Conservation (phyloP, 2,797 vertebrate species). For the Danionella dracula region DNA sequence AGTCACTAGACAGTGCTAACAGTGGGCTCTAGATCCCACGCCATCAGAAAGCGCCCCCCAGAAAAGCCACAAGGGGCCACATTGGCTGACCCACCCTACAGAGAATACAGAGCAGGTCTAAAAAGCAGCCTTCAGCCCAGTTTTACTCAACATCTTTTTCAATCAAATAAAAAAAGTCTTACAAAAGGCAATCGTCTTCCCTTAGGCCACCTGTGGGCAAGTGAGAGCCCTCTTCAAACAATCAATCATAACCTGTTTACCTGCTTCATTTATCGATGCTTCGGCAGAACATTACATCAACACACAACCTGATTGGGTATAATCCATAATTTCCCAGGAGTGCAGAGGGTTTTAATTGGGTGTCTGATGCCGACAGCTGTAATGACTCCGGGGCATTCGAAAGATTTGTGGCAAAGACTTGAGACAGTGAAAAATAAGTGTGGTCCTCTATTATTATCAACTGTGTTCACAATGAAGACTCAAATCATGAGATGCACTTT, state of each 20-base stretch:
- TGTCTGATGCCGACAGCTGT: conserved; percentile 19
- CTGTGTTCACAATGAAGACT: conserved; percentile 5
- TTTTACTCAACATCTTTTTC: too few species aligned
- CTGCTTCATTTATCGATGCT: conserved; percentile 20
- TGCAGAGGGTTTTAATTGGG: not conserved
- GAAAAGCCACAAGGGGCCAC: too few species aligned
- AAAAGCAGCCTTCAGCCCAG: too few species aligned
- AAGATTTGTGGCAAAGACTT: not conserved
- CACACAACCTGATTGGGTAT: conserved; percentile 14
- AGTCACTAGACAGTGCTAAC: too few species aligned
- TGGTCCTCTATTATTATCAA: conserved; percentile 18
- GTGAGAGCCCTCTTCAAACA: not conserved
- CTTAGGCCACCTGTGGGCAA: too few species aligned
- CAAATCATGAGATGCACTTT: conserved; percentile 28
- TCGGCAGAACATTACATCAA: conserved; percentile 15
- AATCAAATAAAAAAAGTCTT: too few species aligned
- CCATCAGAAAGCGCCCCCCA: too few species aligned
- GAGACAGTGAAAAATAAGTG: conserved; percentile 13
- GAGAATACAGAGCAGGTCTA: too few species aligned
- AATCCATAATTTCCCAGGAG: conserved; percentile 32
- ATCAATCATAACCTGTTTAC: not conserved
- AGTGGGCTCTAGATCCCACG: too few species aligned
- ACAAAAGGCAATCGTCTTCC: too few species aligned
- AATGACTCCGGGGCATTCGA: not conserved
- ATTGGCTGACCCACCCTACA: too few species aligned